Percentiles rank a stretch among this genome's conserved stretches.
These are phyloP conservation scores for Sphaerodactylus townsendi DNA, from an alignment of 2,113 vertebrate species.

Conservation along the genomic window DNA sequence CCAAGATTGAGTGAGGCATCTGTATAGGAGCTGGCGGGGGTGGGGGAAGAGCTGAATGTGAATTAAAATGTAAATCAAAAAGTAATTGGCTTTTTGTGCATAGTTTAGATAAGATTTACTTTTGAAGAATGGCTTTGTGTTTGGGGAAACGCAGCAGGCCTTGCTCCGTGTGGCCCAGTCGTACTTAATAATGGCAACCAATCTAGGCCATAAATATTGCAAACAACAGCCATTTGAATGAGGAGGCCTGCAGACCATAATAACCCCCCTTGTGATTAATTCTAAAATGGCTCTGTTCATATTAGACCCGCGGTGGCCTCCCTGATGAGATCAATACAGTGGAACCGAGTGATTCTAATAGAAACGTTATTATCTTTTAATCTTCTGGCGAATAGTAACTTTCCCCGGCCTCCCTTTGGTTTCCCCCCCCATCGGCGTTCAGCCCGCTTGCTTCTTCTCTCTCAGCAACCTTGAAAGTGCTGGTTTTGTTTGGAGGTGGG, in stretches of 20 bases:
- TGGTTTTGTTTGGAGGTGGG: slow-evolving; percentile 58
- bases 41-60: slow-evolving; percentile 52
- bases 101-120: slow-evolving; percentile 85
- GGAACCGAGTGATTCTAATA: slow-evolving; percentile 81
- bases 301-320: slow-evolving; percentile 81
- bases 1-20: slow-evolving; percentile 67
- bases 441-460: slow-evolving; percentile 67
- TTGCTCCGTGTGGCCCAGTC: slow-evolving; percentile 70
- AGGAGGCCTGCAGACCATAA: slow-evolving; percentile 79
- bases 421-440: slow-evolving; percentile 45
- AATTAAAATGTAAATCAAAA: slow-evolving; percentile 86
- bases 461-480: slow-evolving; percentile 73
- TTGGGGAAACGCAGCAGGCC: slow-evolving; percentile 74
- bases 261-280: slow-evolving; percentile 82
- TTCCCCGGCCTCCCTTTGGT: not conserved
- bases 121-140: slow-evolving; percentile 80
- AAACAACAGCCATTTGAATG: slow-evolving; percentile 78
- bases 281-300: slow-evolving; percentile 78
- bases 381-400: slow-evolving; percentile 77
- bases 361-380: slow-evolving; percentile 86
- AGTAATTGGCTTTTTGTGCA: slow-evolving; percentile 81
- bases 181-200: slow-evolving; percentile 78
- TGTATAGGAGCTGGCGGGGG: slow-evolving; percentile 32
- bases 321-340: slow-evolving; percentile 85
- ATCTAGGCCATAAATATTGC: slow-evolving; percentile 79